Base-by-base conservation (phyloP, 2,113 vertebrate species). In the Sphaerodactylus townsendi region DNA sequence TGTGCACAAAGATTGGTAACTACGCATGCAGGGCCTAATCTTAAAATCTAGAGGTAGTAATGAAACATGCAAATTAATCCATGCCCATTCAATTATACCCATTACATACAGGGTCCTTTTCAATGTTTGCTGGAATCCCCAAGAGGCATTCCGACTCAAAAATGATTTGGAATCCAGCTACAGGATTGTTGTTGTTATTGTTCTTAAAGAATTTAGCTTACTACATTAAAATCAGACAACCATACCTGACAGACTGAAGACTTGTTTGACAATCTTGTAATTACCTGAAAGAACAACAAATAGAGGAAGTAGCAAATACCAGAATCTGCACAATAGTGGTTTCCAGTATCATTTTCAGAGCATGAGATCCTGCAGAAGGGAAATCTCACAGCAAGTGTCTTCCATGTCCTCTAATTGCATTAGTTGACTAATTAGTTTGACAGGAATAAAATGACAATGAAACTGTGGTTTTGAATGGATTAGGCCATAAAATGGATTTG, bases 261-360 rank as follows among this genome's bases (percentile, higher is more conserved):
- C 93, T 97, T 97, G 95, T 95, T 97, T 81, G 97, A 96, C 90
- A 97, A 93, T 94, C 97, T 97, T 95, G 96, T 96, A 92, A 96
- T 96, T 88, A 97, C 96, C 97, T 98, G 94, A 84, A 95, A 95
- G 85, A 93, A 92, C 86, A 94, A 84, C 93, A 83, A 92, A 87
- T 69, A 70, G 80, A 93, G 75, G 83, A 48, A 68, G 37, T 86
- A 86, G 59, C 56, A 89, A 86, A 76, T 90, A 86, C 37, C 37
- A 86, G 70, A 77, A 88, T 83, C 69, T 86, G 77, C 44, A 86
- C 37, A 88, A 8, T 48, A 81, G 80, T 86, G 81, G 39, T 77
- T 88, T 92, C 84, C 28, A 90, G 74, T 2, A 77, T 25, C 70
- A 81, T 56, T 77, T 82, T 33, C 66, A 11, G 89, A 83, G 81